phyloP scores from a whole-genome alignment of 2,888 invertebrate genomes.

The Dermolepida albohirtum region DNA sequence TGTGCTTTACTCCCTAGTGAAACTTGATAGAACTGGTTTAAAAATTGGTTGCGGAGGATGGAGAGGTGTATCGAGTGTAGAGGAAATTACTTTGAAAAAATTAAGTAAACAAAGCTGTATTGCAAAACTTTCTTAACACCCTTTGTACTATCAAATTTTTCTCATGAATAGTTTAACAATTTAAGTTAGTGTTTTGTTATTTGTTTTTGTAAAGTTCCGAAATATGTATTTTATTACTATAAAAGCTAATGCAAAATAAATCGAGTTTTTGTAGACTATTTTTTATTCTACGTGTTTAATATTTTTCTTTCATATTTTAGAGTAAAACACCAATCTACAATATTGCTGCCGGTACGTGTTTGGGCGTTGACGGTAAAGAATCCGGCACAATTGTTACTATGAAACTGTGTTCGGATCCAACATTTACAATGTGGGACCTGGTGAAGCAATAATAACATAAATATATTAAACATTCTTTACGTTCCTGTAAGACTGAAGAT shows the following conservation, averaged over 20 bases:
- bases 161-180: too few species aligned
- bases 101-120: too few species aligned
- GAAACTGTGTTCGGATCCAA: conserved; percentile 71
- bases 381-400: conserved; percentile 68
- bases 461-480: neutral
- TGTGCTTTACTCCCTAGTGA: too few species aligned
- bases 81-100: too few species aligned
- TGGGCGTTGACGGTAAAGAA: conserved; percentile 69
- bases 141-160: too few species aligned
- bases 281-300: conserved; percentile 29
- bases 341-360: conserved; percentile 86
- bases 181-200: too few species aligned
- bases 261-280: neutral
- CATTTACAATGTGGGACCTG: conserved; percentile 70
- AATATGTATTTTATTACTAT: too few species aligned
- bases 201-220: too few species aligned
- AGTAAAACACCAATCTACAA: conserved; percentile 84
- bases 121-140: too few species aligned
- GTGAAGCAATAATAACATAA: conserved; percentile 4
- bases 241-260: neutral
- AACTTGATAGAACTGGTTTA: too few species aligned
- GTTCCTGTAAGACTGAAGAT: conserved; percentile 15
- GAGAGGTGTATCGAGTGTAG: too few species aligned
- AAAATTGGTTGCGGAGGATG: too few species aligned
- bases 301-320: conserved; percentile 65